Evolutionary conservation across 2,797 vertebrate genomes (phyloP), one percentile per base, ranked within the genome.

Genomic region (Cephalopachus bancanus): DNA sequence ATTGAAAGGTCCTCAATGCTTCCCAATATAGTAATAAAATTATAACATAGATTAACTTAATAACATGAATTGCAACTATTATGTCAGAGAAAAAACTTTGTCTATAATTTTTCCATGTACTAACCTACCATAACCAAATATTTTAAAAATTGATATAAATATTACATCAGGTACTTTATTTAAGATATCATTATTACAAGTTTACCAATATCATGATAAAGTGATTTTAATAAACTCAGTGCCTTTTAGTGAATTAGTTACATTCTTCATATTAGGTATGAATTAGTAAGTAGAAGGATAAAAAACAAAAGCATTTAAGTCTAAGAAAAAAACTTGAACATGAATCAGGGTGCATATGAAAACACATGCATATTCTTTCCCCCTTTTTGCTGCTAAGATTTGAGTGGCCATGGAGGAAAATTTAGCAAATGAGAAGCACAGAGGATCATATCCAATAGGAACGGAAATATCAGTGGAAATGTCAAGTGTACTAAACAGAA

Each of bases 371-470:
- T 30, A 69, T 59, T 95, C 74, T 83, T 64, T 75, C 80, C 95
- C 65, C 89, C 9, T 93, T 97, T 93, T 93, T 95, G 89, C 33
- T 93, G 30, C 59, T 84, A 83, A 76, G 49, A 95, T 88, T 64
- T 60, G 24, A 96, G 65, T 91, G 95, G 76, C 69, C 85, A 97
- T 87, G 96, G 95, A 97, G 96, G 94, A 96, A 94, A 97, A 94
- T 91, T 97, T 96, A 96, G 96, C 97, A 26, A 83, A 97, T 91
- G 96, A 98, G 89, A 92, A 98, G 97, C 98, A 98, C 98, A 98
- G 96, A 99, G 98, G 98, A 97, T 62, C 98, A 98, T 95, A 98
- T 93, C 98, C 97, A 97, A 64, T 90, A 98, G 98, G 98, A 98
- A 98, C 28, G 97, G 96, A 98, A 98, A 98, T 97, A 96, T 30